Conservation (phyloP, 2,113 vertebrate species). For the Muntiacus muntjak region DNA sequence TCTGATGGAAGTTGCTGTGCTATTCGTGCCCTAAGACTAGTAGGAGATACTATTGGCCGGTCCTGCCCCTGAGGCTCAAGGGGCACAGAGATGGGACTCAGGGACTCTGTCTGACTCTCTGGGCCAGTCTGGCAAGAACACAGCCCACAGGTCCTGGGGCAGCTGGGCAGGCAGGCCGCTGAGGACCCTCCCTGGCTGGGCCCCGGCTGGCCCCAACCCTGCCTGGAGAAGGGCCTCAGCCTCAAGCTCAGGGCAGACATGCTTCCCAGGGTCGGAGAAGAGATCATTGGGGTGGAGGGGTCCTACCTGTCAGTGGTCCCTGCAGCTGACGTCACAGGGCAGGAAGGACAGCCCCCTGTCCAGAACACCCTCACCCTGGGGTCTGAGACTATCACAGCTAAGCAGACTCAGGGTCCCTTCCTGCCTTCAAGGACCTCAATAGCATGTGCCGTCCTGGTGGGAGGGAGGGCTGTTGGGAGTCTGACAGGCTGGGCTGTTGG, state of each 20-base stretch:
- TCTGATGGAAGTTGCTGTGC: background rate
- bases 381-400: fast-evolving
- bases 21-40: background rate
- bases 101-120: background rate
- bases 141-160: no score
- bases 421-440: background rate
- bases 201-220: background rate
- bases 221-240: background rate
- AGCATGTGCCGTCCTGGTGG: background rate
- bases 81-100: background rate
- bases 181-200: background rate
- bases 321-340: background rate
- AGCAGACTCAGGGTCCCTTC: background rate
- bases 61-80: background rate
- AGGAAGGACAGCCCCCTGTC: background rate
- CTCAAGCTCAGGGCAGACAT: background rate
- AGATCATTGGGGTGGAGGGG: fast-evolving
- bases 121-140: background rate
- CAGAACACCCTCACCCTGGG: background rate
- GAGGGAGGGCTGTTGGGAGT: background rate
- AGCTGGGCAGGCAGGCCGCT: background rate
- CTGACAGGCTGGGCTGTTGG: background rate
- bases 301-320: background rate
- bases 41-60: background rate
- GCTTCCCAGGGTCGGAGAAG: background rate